Conservation (phyloP, 2,113 vertebrate species). For the Rhombomys opimus region DNA sequence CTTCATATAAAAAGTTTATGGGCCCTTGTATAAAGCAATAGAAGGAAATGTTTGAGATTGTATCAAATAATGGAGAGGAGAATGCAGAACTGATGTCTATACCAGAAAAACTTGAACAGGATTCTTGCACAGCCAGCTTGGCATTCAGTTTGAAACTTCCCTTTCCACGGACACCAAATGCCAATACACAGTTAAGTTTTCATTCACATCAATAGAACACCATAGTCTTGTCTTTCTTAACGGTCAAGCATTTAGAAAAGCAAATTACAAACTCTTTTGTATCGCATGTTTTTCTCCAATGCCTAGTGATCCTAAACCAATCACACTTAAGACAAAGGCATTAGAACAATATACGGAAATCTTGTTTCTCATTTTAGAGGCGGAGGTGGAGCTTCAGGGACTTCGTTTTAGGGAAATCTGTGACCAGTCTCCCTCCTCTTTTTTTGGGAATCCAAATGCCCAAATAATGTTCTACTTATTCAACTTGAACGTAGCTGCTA, state of each 20-base stretch:
- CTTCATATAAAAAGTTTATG: conserved; percentile 24
- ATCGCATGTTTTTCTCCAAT: not conserved
- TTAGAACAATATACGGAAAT: not conserved
- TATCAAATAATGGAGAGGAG: not conserved
- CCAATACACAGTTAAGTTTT: not conserved
- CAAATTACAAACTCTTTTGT: not conserved
- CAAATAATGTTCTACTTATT: not conserved
- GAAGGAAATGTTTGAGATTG: not conserved
- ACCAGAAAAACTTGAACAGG: not conserved
- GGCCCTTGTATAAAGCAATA: not conserved
- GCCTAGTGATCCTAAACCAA: not conserved
- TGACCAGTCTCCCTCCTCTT: not conserved
- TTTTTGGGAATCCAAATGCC: not conserved
- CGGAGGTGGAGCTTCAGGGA: not conserved
- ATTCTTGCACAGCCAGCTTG: not conserved
- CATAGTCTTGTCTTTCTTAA: not conserved
- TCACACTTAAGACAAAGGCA: not conserved
- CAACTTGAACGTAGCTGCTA: not conserved
- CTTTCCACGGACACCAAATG: not conserved
- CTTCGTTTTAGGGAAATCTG: not conserved
- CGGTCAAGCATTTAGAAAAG: not conserved
- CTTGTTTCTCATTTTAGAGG: not conserved
- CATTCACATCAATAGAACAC: not conserved
- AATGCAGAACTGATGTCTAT: not conserved
- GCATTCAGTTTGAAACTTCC: not conserved